phyloP scores from a whole-genome alignment of 2,797 vertebrate genomes.

The Rhabdophis nuchalis region DNA sequence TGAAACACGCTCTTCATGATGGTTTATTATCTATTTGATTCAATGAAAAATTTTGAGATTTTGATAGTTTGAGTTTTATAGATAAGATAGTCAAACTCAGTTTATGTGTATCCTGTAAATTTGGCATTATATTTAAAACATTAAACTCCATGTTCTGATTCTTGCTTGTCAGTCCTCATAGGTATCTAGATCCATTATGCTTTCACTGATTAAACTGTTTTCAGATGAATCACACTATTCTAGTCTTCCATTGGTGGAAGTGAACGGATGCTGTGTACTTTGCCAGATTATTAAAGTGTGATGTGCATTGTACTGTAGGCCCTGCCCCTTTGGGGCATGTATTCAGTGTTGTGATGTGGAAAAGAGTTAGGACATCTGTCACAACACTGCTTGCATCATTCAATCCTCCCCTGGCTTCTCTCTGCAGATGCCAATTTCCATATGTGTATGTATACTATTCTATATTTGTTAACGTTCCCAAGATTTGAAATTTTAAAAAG shows the following conservation, averaged over 20 bases:
- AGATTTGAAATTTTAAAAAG: background rate
- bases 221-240: background rate
- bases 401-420: background rate
- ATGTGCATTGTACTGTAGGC: background rate
- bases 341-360: background rate
- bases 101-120: background rate
- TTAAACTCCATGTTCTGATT: background rate
- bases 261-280: background rate
- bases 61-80: background rate
- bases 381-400: background rate
- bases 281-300: background rate
- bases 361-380: background rate
- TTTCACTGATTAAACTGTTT: background rate
- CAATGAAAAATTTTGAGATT: background rate
- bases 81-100: background rate
- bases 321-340: background rate
- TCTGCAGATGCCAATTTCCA: background rate
- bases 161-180: background rate
- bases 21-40: background rate
- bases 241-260: background rate
- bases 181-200: background rate
- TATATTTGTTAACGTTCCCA: background rate
- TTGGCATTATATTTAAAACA: background rate
- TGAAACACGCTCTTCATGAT: background rate
- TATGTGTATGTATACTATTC: background rate